These are phyloP conservation scores for Agrenia bidenticulata DNA, from an alignment of 2,888 invertebrate species.

Conservation along the genomic window DNA sequence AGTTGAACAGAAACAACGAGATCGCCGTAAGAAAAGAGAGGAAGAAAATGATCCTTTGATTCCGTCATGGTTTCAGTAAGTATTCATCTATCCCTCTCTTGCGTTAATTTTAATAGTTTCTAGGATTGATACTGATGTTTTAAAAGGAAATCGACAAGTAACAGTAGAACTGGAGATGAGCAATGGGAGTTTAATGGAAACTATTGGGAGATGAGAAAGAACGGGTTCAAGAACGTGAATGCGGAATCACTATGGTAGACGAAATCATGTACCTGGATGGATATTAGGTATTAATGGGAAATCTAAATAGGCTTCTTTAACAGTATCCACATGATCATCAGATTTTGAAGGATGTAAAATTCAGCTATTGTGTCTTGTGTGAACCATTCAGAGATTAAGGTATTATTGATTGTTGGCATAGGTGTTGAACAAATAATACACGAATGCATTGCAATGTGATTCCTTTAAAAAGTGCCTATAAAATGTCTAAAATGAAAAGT, in stretches of 20 bases:
- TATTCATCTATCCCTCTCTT: slow-evolving; percentile 14
- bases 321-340: too few relatives aligned
- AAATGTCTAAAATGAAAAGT: not conserved
- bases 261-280: slow-evolving; percentile 10
- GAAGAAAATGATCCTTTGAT: slow-evolving; percentile 60
- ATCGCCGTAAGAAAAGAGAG: slow-evolving; percentile 65
- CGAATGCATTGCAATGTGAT: slow-evolving; percentile 45
- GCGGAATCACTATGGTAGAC: slow-evolving; percentile 67
- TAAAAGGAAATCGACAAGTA: slow-evolving; percentile 58
- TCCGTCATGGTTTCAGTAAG: slow-evolving; percentile 66
- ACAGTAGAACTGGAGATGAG: slow-evolving; percentile 62
- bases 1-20: slow-evolving; percentile 74
- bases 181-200: slow-evolving; percentile 71
- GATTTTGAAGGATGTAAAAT: too few relatives aligned
- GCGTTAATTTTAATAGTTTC: not conserved
- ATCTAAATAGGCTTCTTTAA: slow-evolving; percentile 14
- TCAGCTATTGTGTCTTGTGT: too few relatives aligned
- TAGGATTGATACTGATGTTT: slow-evolving; percentile 2
- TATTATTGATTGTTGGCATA: too few relatives aligned
- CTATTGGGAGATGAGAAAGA: slow-evolving; percentile 73
- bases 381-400: too few relatives aligned
- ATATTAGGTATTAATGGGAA: not conserved
- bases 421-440: not conserved
- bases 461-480: slow-evolving; percentile 51
- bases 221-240: slow-evolving; percentile 64